Percentiles rank a stretch among this genome's conserved stretches.
phyloP scores from a whole-genome alignment of 2,113 vertebrate species.

The Podocnemis expansa region DNA sequence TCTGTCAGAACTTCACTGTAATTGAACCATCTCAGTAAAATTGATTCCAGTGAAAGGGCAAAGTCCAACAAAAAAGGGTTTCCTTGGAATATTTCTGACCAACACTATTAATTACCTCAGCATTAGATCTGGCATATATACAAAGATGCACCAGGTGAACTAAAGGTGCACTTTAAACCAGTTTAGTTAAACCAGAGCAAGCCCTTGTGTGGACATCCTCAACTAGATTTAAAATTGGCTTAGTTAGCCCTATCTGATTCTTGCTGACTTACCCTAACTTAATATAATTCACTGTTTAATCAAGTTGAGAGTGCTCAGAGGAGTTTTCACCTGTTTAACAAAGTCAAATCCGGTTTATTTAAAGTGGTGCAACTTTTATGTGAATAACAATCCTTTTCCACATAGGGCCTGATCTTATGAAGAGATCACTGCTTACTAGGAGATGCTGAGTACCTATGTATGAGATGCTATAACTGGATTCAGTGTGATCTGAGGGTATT shows the following conservation, averaged over 20 bases:
- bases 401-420: not conserved
- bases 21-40: no score
- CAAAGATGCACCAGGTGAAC: not conserved
- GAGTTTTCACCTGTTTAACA: not conserved
- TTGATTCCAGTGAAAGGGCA: no score
- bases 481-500: not conserved
- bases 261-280: not conserved
- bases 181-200: not conserved
- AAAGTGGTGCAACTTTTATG: not conserved
- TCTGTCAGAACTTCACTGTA: no score
- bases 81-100: no score
- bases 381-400: not conserved
- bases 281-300: not conserved
- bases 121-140: not conserved
- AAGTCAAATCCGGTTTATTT: not conserved
- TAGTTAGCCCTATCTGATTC: not conserved
- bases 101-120: not conserved
- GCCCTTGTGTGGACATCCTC: not conserved
- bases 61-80: no score
- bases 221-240: not conserved
- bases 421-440: not conserved
- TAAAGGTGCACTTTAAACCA: not conserved
- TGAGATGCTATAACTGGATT: not conserved
- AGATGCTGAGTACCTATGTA: not conserved
- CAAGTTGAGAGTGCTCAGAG: not conserved